phyloP scores from a whole-genome alignment of 1,140 invertebrate genomes.

The Temnothorax nylanderi region DNA sequence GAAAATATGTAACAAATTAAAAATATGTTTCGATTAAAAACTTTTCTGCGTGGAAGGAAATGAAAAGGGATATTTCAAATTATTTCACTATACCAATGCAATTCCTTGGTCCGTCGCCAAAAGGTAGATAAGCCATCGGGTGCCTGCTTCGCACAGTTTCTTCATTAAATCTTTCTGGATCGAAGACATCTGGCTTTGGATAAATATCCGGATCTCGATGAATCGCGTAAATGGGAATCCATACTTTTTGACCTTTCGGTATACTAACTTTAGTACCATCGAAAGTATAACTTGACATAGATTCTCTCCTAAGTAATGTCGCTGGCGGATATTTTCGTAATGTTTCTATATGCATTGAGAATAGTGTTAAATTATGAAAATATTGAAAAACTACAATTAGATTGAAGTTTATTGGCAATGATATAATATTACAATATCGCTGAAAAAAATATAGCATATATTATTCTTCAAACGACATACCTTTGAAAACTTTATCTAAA shows the following conservation, averaged over 20 bases:
- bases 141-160: constrained; percentile 79
- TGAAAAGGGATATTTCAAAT: background rate
- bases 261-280: constrained; percentile 82
- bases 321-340: constrained; percentile 87
- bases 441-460: too few species aligned
- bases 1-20: background rate
- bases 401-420: too few species aligned
- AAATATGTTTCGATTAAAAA: background rate
- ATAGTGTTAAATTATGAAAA: background rate
- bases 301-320: constrained; percentile 83
- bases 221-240: constrained; percentile 84
- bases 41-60: background rate
- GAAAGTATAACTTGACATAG: constrained; percentile 84
- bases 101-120: constrained; percentile 90
- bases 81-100: constrained; percentile 88
- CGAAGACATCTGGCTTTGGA: constrained; percentile 86
- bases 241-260: constrained; percentile 80
- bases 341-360: constrained; percentile 84
- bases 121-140: constrained; percentile 88
- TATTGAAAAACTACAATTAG: background rate
- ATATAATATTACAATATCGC: too few species aligned
- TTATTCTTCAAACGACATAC: constrained; percentile 48
- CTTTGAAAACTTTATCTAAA: constrained; percentile 75
- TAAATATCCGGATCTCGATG: constrained; percentile 87
- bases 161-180: constrained; percentile 88